These are phyloP conservation scores for Strigamia crassipes DNA, from an alignment of 2,888 invertebrate genomes.

Conservation along the genomic window DNA sequence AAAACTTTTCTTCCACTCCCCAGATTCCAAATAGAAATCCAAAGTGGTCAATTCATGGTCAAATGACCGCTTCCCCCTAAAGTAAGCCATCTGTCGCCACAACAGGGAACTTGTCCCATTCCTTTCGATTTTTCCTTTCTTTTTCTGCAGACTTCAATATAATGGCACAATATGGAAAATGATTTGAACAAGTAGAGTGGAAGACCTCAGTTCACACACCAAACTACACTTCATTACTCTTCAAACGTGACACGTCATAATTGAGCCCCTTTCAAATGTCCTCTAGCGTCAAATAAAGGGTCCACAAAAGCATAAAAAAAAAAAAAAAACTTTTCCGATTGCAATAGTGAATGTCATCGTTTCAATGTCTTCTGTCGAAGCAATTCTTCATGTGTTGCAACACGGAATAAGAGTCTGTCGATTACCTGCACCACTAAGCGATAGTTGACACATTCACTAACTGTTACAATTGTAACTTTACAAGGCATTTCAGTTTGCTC, in stretches of 20 bases:
- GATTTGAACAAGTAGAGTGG: slow-evolving; percentile 17
- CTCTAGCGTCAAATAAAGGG: not conserved
- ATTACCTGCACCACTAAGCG: too few relatives aligned
- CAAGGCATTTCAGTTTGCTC: too few relatives aligned
- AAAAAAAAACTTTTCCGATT: too few relatives aligned
- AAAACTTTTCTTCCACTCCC: not conserved
- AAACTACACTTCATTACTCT: slow-evolving; percentile 8
- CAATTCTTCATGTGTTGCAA: too few relatives aligned
- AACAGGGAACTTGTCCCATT: not conserved
- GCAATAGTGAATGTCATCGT: too few relatives aligned
- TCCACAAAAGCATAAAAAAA: too few relatives aligned
- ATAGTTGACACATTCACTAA: too few relatives aligned
- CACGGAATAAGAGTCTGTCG: too few relatives aligned
- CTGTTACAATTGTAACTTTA: too few relatives aligned
- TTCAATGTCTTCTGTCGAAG: too few relatives aligned
- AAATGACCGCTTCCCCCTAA: not conserved
- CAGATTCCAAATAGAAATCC: not conserved
- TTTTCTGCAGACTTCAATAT: not conserved
- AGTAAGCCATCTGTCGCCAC: slow-evolving; percentile 20
- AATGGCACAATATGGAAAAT: slow-evolving; percentile 14
- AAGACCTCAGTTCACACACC: slow-evolving; percentile 3
- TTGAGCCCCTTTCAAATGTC: slow-evolving; percentile 11
- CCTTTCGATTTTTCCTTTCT: not conserved
- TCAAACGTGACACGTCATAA: slow-evolving; percentile 26
- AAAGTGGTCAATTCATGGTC: slow-evolving; percentile 22